Evolutionary conservation across 2,113 vertebrate species (phyloP).

Genomic region (Ginglymostoma cirratum): DNA sequence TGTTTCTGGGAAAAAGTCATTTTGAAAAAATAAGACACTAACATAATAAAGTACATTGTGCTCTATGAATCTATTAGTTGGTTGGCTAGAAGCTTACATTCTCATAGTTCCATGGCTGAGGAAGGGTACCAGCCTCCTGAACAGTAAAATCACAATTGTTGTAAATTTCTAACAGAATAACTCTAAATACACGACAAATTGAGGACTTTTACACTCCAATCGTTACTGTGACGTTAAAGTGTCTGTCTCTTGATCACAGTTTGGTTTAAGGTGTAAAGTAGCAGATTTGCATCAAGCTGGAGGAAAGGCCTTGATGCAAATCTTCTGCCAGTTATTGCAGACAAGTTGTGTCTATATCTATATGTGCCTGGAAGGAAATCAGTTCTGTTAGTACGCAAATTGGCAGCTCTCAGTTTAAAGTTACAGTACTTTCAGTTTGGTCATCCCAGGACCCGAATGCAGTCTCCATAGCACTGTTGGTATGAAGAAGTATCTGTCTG

Average conservation of each 20-base stretch:
- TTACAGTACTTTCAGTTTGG: neutral
- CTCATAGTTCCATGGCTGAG: neutral
- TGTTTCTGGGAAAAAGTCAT: neutral
- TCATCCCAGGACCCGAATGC: neutral
- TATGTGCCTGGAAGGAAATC: neutral
- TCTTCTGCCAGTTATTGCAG: neutral
- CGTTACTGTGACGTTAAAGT: too few species aligned
- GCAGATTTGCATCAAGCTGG: neutral
- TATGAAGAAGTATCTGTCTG: conserved; percentile 9
- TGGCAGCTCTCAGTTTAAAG: neutral
- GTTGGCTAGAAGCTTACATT: neutral
- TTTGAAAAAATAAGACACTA: neutral
- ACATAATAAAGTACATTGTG: neutral
- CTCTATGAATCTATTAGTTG: neutral
- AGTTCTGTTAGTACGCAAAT: neutral
- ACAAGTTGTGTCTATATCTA: neutral
- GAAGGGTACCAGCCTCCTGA: neutral
- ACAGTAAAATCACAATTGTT: neutral
- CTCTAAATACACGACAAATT: neutral
- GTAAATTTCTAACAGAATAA: neutral
- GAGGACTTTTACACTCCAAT: neutral
- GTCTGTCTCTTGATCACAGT: neutral
- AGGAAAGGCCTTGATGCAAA: neutral
- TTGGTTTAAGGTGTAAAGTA: neutral
- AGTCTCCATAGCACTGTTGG: neutral